These are phyloP conservation scores for Brachylomia viminalis DNA, from an alignment of 2,888 invertebrate species.

Conservation along the genomic window DNA sequence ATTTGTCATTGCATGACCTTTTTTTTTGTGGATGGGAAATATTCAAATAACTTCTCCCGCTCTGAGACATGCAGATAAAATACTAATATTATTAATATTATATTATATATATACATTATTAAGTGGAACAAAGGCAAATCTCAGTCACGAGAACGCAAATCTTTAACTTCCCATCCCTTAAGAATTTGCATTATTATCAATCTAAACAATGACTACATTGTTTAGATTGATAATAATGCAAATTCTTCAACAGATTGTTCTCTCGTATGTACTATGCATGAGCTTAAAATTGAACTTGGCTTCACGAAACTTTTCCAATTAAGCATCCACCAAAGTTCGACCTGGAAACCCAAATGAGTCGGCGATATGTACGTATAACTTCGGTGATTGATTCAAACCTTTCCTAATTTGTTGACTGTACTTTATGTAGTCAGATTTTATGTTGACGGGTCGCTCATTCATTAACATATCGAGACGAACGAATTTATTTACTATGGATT, in stretches of 20 bases:
- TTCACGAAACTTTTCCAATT: slow-evolving; percentile 43
- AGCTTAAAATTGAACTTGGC: slow-evolving; percentile 31
- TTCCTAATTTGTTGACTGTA: slow-evolving; percentile 11
- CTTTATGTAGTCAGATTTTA: neutral
- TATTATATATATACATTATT: neutral
- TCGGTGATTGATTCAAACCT: slow-evolving; percentile 13
- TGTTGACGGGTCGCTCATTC: neutral
- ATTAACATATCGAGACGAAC: neutral
- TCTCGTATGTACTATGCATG: neutral
- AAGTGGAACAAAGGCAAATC: neutral
- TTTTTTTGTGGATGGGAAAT: too few relatives aligned
- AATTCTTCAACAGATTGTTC: slow-evolving; percentile 24
- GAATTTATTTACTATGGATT: neutral
- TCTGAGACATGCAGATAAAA: neutral
- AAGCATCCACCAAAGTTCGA: slow-evolving; percentile 27
- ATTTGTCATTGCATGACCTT: neutral
- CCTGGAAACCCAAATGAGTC: slow-evolving; percentile 34
- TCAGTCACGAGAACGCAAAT: neutral
- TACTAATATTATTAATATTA: too few relatives aligned
- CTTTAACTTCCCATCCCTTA: too few relatives aligned
- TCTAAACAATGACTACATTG: neutral
- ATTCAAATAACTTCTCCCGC: too few relatives aligned
- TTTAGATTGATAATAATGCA: neutral
- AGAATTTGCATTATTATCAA: slow-evolving; percentile 19
- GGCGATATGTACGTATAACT: neutral